Percentiles rank a stretch among this genome's conserved stretches.
Evolutionary conservation across 1,140 invertebrate genomes (phyloP).

Genomic region (Micrasema longulum): DNA sequence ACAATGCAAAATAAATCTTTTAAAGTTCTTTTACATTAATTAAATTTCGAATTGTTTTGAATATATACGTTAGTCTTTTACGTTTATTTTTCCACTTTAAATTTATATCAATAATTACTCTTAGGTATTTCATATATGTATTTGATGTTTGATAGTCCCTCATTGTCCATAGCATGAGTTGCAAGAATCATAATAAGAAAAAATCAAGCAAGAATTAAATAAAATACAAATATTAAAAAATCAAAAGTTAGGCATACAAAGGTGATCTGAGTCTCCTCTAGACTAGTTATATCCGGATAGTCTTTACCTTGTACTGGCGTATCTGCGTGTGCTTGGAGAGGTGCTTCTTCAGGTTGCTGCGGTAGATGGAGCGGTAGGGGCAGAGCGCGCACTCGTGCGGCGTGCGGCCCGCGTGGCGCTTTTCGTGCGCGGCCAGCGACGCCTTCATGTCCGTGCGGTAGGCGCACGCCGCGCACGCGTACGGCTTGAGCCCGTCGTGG

Average conservation of each 20-base stretch:
- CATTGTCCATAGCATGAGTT: neutral
- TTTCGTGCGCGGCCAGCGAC: neutral
- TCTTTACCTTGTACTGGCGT: neutral
- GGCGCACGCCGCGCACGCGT: constrained; percentile 1
- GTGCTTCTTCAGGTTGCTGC: constrained; percentile 1
- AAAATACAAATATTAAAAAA: too few species aligned
- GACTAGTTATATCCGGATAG: too few species aligned
- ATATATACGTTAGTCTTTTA: too few species aligned
- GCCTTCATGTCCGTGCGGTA: constrained; percentile 1
- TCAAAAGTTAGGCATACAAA: too few species aligned
- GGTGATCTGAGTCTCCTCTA: too few species aligned
- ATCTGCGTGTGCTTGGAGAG: constrained; percentile 1
- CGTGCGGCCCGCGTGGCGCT: neutral
- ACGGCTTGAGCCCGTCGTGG: constrained; percentile 19
- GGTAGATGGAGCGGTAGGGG: neutral
- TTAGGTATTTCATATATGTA: too few species aligned
- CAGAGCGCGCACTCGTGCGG: neutral
- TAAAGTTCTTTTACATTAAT: too few species aligned
- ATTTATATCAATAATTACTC: too few species aligned
- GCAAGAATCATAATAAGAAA: neutral
- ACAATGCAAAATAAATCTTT: too few species aligned
- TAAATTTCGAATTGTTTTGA: too few species aligned
- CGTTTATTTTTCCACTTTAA: too few species aligned
- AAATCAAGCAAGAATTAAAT: neutral
- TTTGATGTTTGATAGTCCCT: too few species aligned